Conservation (phyloP, 2,888 invertebrate genomes). For the Limnephilus lunatus region DNA sequence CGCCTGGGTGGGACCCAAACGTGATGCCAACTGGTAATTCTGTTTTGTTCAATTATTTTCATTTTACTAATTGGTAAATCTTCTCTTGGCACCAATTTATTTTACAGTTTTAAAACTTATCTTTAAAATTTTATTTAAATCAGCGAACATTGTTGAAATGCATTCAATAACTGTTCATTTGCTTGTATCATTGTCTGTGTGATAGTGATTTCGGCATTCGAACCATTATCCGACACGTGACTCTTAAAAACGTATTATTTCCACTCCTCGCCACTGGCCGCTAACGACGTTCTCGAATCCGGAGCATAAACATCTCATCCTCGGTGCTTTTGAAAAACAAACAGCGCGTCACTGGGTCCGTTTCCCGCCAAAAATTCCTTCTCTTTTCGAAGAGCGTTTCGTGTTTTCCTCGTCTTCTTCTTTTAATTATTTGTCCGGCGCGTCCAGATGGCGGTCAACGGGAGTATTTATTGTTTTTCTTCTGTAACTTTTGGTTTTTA, state of each 20-base stretch:
- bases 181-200: too few relatives aligned
- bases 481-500: conserved; percentile 9
- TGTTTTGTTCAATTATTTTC: too few relatives aligned
- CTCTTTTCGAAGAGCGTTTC: conserved; percentile 9
- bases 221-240: too few relatives aligned
- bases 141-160: too few relatives aligned
- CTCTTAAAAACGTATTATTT: not conserved
- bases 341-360: conserved; percentile 1
- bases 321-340: conserved; percentile 6
- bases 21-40: too few relatives aligned
- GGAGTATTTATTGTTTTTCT: conserved; percentile 11
- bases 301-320: conserved; percentile 21
- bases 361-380: conserved; percentile 36
- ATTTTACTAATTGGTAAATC: too few relatives aligned
- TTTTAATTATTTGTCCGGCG: conserved; percentile 21
- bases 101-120: too few relatives aligned
- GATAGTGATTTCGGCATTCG: too few relatives aligned
- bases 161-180: too few relatives aligned
- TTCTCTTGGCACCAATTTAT: too few relatives aligned
- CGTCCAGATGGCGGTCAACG: conserved; percentile 31
- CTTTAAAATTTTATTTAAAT: too few relatives aligned
- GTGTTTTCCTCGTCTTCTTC: conserved; percentile 18
- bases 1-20: too few relatives aligned
- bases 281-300: conserved; percentile 1
- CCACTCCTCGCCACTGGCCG: not conserved